phyloP scores from a whole-genome alignment of 2,113 vertebrate species.

The Cervus canadensis region DNA sequence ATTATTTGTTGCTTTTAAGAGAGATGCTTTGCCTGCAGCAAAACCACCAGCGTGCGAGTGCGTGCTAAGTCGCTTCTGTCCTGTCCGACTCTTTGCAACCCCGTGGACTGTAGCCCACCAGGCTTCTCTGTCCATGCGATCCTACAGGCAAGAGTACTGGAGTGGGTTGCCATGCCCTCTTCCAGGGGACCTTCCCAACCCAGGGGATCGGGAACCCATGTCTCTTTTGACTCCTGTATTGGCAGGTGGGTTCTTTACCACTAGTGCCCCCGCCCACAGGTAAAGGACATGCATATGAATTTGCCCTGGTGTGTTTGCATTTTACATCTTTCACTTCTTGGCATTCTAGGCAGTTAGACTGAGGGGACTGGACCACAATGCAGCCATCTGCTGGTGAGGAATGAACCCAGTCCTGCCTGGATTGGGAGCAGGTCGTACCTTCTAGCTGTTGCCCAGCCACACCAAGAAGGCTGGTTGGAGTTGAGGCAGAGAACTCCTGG shows the following conservation, averaged over 20 bases:
- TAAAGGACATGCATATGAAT: background rate
- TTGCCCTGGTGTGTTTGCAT: background rate
- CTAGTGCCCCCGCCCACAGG: background rate
- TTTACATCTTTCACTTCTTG: background rate
- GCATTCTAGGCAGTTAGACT: background rate
- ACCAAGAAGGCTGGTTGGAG: background rate
- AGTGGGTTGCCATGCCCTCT: background rate
- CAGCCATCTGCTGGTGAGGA: background rate
- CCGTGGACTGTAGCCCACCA: background rate
- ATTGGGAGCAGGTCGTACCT: rapidly evolving
- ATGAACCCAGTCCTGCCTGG: too few relatives aligned
- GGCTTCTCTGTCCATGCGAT: background rate
- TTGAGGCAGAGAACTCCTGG: background rate
- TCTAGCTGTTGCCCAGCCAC: background rate
- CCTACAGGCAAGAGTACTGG: background rate
- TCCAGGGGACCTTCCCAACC: background rate
- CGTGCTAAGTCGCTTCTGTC: background rate
- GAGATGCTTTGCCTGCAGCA: background rate
- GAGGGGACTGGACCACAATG: background rate
- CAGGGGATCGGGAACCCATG: background rate
- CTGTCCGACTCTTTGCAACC: background rate
- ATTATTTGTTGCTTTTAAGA: background rate
- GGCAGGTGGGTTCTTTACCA: background rate
- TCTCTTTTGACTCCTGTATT: background rate
- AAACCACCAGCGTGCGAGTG: background rate